Conservation (phyloP, 2,797 vertebrate species). For the Sebastes iracundus region DNA sequence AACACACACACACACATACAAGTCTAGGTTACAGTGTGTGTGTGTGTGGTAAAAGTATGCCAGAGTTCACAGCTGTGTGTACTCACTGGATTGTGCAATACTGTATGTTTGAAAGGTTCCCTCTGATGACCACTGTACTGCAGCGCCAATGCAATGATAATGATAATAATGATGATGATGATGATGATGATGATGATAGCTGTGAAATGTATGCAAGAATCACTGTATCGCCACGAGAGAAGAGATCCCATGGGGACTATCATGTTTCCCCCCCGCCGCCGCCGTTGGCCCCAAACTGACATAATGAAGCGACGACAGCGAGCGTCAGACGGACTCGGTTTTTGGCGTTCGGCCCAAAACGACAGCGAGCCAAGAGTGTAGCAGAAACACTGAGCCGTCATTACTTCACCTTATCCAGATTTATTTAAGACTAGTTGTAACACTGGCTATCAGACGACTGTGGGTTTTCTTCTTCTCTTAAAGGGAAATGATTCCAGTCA, state of each 20-base stretch:
- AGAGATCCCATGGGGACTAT: conserved; percentile 31
- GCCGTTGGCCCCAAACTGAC: background rate
- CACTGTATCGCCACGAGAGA: conserved; percentile 10
- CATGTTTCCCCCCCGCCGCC: background rate
- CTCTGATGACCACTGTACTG: conserved; percentile 34
- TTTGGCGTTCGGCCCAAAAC: conserved; percentile 19
- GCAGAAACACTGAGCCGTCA: conserved; percentile 15
- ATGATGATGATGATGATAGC: conserved; percentile 22
- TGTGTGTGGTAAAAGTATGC: conserved; percentile 37
- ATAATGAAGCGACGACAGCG: background rate
- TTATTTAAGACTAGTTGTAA: background rate
- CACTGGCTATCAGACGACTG: background rate
- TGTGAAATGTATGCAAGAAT: conserved; percentile 28
- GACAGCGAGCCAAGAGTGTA: background rate
- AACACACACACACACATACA: background rate
- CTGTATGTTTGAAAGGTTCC: conserved; percentile 23
- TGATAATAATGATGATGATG: background rate
- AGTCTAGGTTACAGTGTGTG: background rate
- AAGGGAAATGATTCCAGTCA: conserved; percentile 2
- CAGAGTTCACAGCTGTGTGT: conserved; percentile 69
- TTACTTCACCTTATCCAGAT: background rate
- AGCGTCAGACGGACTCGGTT: conserved; percentile 7
- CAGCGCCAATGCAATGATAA: background rate
- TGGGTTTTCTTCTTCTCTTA: background rate
- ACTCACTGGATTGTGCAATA: conserved; percentile 69